Evolutionary conservation across 1,140 invertebrate genomes (phyloP), one percentile per base, ranked within the genome.

Genomic region (Drosophila ironensis): DNA sequence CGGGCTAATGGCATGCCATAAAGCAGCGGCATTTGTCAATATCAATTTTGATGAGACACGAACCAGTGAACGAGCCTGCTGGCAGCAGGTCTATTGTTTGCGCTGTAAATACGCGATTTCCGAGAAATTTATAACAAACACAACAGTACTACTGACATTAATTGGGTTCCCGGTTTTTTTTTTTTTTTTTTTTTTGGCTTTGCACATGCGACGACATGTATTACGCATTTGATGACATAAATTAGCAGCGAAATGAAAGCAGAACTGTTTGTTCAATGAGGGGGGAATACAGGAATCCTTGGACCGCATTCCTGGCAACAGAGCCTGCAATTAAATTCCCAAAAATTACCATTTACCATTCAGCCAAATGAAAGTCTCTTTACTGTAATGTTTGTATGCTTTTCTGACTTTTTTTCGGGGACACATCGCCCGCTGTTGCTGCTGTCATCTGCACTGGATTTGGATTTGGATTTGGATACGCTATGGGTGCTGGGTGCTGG

Each of bases 1-100:
- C 45, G 56, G 33, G 63, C 78, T 82, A 82, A 82, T 82, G 80
- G 77, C 63, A 42, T 61, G 50, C 69, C 73, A 78, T 84, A 82
- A 82, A 69, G 45, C 69, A 72, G 53, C 56, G 44, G 76, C 77
- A 84, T 78, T 82, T 82, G 77, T 84, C 78, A 82, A 75, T 78
- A 84, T 84, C 64, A 82, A 73, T 82, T 69, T 53, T 69, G 77
- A 76, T 72, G 72, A 72, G 63, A 53, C 73, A 64, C 66, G 47
- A 68, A 66, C 30, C 63, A 50, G 51, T 41, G 2, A 28, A 33
- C 30, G 30, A 35, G 20, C n/a, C 11, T 33, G 6, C 22, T 22
- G 19, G 40, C 53, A 64, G 47, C 61, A 61, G 72, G 63, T 71
- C 77, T 77, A 80, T 80, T 80, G 76, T 81, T 72, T 84, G 72